Conservation (phyloP, 1,140 invertebrate species). For the Drosophila pallidifrons region DNA sequence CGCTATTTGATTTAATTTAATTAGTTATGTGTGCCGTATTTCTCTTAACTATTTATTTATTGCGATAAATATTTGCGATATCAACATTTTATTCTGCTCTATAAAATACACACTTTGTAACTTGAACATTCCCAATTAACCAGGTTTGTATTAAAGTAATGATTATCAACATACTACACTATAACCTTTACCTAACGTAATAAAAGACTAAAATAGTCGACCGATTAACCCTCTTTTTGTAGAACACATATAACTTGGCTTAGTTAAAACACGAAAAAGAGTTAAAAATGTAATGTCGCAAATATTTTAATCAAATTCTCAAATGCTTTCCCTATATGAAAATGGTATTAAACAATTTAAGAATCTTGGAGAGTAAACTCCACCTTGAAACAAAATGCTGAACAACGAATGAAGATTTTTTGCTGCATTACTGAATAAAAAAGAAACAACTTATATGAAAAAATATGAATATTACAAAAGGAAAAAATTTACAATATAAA, state of each 20-base stretch:
- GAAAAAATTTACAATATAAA: conserved; percentile 63
- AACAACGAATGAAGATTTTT: conserved; percentile 82
- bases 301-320: conserved; percentile 65
- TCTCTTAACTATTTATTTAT: conserved; percentile 55
- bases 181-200: conserved; percentile 13
- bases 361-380: conserved; percentile 79
- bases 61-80: conserved; percentile 77
- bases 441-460: conserved; percentile 45
- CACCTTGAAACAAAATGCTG: conserved; percentile 69
- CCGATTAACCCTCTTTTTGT: conserved; percentile 43
- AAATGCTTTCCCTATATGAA: conserved; percentile 58
- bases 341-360: conserved; percentile 35
- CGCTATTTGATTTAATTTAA: conserved; percentile 67
- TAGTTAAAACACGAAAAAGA: conserved; percentile 14
- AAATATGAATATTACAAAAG: conserved; percentile 28
- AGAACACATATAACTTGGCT: conserved; percentile 24
- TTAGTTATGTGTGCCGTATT: conserved; percentile 68
- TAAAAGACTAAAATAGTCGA: conserved; percentile 33
- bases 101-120: conserved; percentile 1
- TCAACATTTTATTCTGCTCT: conserved; percentile 31
- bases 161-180: neutral
- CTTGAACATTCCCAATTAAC: conserved; percentile 16
- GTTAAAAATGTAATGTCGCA: conserved; percentile 63
- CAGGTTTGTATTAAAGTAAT: conserved; percentile 67
- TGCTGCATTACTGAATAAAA: conserved; percentile 49